phyloP scores from a whole-genome alignment of 2,888 invertebrate genomes.

The Lochmaea crataegi region DNA sequence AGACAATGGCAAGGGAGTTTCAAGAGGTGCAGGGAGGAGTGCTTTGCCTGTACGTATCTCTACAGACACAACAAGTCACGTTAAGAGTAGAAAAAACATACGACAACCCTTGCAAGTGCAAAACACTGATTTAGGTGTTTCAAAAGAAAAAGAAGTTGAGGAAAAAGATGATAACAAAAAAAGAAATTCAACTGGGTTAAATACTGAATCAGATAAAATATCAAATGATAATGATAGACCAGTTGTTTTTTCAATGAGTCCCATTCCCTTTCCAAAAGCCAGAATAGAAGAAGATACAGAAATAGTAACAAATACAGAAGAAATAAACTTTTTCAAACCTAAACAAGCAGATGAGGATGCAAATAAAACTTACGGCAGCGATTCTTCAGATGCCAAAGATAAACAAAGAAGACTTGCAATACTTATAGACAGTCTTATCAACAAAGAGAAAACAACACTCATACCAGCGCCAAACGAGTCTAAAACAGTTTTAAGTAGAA shows the following conservation, averaged over 20 bases:
- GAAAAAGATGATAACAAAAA: neutral
- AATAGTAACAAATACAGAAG: neutral
- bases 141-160: neutral
- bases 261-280: slow-evolving; percentile 12
- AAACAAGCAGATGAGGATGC: neutral
- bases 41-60: neutral
- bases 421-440: neutral
- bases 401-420: neutral
- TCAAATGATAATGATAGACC: neutral
- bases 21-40: neutral
- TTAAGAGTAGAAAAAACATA: neutral
- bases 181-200: too few relatives aligned
- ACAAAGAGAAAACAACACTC: neutral
- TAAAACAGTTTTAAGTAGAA: neutral
- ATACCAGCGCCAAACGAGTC: neutral
- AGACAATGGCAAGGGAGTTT: neutral
- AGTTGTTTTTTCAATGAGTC: too few relatives aligned
- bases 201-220: too few relatives aligned
- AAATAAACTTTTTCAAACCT: neutral
- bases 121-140: neutral
- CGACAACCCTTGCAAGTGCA: neutral
- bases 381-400: neutral
- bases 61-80: neutral
- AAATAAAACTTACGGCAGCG: neutral
- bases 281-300: neutral